Conservation (phyloP, 2,888 invertebrate genomes). For the Fragum sueziense region DNA sequence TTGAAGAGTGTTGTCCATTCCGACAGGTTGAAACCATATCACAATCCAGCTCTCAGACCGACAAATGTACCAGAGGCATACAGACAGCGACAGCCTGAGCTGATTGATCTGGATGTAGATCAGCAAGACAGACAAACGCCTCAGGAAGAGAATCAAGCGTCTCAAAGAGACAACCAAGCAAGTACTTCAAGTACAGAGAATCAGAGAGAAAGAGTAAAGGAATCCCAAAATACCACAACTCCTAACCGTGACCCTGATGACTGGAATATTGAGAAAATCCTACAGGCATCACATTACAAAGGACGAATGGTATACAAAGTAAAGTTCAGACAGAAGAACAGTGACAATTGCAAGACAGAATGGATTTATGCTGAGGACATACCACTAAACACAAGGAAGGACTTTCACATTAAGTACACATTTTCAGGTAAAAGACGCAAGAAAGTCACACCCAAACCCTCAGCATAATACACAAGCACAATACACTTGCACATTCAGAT, state of each 20-base stretch:
- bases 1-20: too few relatives aligned
- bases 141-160: too few relatives aligned
- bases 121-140: not conserved
- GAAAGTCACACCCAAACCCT: too few relatives aligned
- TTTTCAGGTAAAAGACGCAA: too few relatives aligned
- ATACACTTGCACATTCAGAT: too few relatives aligned
- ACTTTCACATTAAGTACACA: conserved; percentile 16
- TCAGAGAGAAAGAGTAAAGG: not conserved
- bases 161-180: too few relatives aligned
- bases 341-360: not conserved
- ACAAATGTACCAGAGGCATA: conserved; percentile 41
- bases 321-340: not conserved
- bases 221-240: not conserved
- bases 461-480: too few relatives aligned
- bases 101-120: conserved; percentile 20
- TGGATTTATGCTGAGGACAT: too few relatives aligned
- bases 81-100: too few relatives aligned
- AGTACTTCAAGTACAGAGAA: too few relatives aligned
- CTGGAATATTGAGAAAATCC: conserved; percentile 17
- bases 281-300: conserved; percentile 12
- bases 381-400: not conserved
- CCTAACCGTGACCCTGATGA: too few relatives aligned
- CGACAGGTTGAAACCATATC: too few relatives aligned
- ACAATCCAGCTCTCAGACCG: conserved; percentile 36
- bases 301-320: conserved; percentile 6